Base-by-base conservation (phyloP, 2,113 vertebrate species). In the Meles meles region DNA sequence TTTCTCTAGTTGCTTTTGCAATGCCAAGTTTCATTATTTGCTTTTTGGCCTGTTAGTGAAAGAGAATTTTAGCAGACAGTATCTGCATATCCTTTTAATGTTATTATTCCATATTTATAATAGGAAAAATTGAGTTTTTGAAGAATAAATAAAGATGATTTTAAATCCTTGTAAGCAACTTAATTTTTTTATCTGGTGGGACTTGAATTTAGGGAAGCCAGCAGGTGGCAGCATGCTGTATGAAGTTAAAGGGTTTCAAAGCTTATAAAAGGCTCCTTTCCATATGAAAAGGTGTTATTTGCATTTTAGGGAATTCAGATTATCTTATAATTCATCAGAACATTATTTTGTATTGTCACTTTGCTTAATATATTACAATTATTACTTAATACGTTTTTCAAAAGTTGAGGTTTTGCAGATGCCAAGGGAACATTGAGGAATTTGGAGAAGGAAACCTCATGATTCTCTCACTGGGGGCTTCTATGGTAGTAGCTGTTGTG, bases 201-300 rank as follows among this genome's bases (percentile, higher is more conserved):
- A 91, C 9, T 59, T 91, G 7, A 59, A 94, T 74, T 97, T 94
- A 92, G 74, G 82, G 59, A 89, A 93, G n/a, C 97, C 97, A 98
- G 97, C 69, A 98, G 98, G 96, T 97, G 98, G 97, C 97, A 95
- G 97, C 95, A 47, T 94, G 25, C 34, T 57, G 55, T 39, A 69
- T 80, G 37, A 92, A 96, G 97, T 91, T 52, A 94, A 93, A 94
- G 34, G 14, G 61, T 67, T 92, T 95, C 37, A 65, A 37, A 55
- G 29, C 9, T 1, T 47, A 7, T 20, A 17, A 59, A 77, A 25
- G 82, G 49, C 27, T 89, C 15, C 37, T 87, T 91, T 95, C 91
- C 57, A 59, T 37, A 31, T 65, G 59, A 96, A 94, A 95, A 57
- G 23, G 57, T 42, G 49, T 89, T 74, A 31, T 57, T 95, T 90